phyloP scores from a whole-genome alignment of 2,113 vertebrate species.

The Pholis gunnellus region DNA sequence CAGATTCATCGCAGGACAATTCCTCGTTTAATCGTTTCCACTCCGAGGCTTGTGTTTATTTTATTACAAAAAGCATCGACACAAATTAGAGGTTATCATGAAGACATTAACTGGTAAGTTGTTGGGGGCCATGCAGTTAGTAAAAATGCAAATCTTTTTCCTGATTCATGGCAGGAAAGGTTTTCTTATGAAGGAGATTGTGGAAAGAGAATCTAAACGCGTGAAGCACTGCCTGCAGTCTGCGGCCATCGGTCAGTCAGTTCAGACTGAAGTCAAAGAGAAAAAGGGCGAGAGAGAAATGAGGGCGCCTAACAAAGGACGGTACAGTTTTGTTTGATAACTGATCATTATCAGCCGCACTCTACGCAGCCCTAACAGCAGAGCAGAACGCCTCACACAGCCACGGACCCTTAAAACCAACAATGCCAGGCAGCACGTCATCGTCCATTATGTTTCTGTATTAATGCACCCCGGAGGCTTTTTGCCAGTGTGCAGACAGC shows the following conservation, averaged over 20 bases:
- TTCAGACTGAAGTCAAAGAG: background rate
- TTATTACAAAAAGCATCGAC: background rate
- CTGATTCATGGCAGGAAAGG: background rate
- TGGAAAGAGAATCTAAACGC: background rate
- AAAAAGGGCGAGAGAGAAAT: background rate
- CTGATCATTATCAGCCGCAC: conserved; percentile 56
- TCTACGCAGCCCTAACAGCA: conserved; percentile 38
- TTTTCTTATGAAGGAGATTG: background rate
- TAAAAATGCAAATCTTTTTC: background rate
- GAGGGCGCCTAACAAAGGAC: conserved; percentile 33
- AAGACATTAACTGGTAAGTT: background rate
- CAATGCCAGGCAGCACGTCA: conserved; percentile 25
- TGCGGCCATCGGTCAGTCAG: conserved; percentile 3
- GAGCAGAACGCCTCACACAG: conserved; percentile 38
- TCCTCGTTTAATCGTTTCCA: background rate
- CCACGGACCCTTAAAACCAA: conserved; percentile 36
- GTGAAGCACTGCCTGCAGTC: background rate
- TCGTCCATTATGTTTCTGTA: conserved; percentile 34
- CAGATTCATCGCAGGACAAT: background rate
- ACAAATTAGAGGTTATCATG: background rate
- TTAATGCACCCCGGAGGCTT: conserved; percentile 23
- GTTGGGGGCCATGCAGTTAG: background rate
- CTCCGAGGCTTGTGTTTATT: background rate
- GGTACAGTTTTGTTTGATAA: conserved; percentile 46
- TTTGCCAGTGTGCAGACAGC: conserved; percentile 19